Percentiles rank a stretch among this genome's conserved stretches.
Evolutionary conservation across 2,797 vertebrate genomes (phyloP).

Genomic region (Acipenser oxyrinchus): DNA sequence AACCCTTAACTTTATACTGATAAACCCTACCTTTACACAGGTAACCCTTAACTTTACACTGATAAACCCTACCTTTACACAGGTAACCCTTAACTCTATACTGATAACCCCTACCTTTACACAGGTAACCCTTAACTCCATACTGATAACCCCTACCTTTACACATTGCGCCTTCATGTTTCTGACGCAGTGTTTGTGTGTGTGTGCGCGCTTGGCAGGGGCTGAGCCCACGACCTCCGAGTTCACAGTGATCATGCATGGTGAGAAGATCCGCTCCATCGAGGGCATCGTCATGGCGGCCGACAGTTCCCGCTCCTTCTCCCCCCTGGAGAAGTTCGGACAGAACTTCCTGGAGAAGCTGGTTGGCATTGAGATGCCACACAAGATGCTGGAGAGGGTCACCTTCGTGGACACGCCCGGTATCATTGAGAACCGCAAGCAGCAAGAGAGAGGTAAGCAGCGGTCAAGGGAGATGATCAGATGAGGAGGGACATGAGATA

Average conservation of each 20-base stretch:
- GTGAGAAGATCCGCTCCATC: slow-evolving; percentile 90
- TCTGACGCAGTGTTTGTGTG: too few relatives aligned
- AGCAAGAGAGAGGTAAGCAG: slow-evolving; percentile 88
- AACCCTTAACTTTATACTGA: too few relatives aligned
- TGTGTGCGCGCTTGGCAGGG: slow-evolving; percentile 47
- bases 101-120: too few relatives aligned
- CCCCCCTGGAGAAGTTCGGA: slow-evolving; percentile 93
- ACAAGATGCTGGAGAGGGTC: slow-evolving; percentile 89
- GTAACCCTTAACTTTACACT: too few relatives aligned
- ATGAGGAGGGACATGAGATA: background rate
- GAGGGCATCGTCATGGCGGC: slow-evolving; percentile 98
- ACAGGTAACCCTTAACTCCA: background rate
- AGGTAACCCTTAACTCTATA: too few relatives aligned
- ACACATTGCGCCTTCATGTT: background rate
- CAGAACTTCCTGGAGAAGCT: slow-evolving; percentile 97
- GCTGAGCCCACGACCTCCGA: slow-evolving; percentile 97
- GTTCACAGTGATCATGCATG: slow-evolving; percentile 96
- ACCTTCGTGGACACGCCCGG: slow-evolving; percentile 93
- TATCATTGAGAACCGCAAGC: slow-evolving; percentile 98
- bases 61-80: too few relatives aligned
- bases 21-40: too few relatives aligned
- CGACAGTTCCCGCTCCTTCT: slow-evolving; percentile 90
- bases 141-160: slow-evolving; percentile 7
- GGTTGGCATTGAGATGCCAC: slow-evolving; percentile 93
- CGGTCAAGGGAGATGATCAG: background rate